Evolutionary conservation across 30 jellyfish, hydroid and myxozoan genomes (phyloP), one percentile per base, ranked within the genome.

Genomic region (Mastigias papua): DNA sequence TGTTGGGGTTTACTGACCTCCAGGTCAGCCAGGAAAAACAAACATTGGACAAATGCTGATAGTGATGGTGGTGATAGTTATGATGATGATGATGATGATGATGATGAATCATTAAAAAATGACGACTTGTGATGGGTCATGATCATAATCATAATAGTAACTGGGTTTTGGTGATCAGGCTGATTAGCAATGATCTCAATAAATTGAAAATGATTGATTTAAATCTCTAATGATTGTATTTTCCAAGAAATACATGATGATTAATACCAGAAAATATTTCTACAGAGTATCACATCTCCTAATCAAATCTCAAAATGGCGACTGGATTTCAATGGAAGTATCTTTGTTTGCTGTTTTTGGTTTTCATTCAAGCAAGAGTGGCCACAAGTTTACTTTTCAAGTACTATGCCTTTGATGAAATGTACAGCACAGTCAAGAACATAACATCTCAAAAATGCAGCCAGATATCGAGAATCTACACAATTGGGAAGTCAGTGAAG

Each of bases 401-500:
- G 54, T 85, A 85, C 68, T 73, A 85, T 67, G 33, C 76, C 26
- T 73, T 70, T 67, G 78, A 73, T 28, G 88, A 73, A 1, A 85
- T 73, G 82, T 85, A 57, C 73, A 48, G 31, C 0, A 49, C 64
- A 28, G 94, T 73, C 0, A 27, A 48, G 67, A 73, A 73, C 65
- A 85, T 85, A 42, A 48, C 78, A 10, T 57, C 82, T 21, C 72
- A 29, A 11, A 72, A 66, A 28, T 96, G 91, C 76, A 82, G 89
- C 26, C 51, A 81, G 50, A 86, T 95, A 22, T 28, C 91, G 4
- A 79, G 98, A 29, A 32, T 91, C 31, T 96, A 96, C 89, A 69
- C 80, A 30, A 80, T 96, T 35, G 99, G 99, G 3, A 76, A 76
- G 69, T 69, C 95, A 2, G 95, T 91, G 20, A 70, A 68, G 61